Evolutionary conservation across 37 sponge, comb jelly and placozoan species (phyloP), one percentile per base, ranked within the genome.

Genomic region (Cladorhizidae sp.): DNA sequence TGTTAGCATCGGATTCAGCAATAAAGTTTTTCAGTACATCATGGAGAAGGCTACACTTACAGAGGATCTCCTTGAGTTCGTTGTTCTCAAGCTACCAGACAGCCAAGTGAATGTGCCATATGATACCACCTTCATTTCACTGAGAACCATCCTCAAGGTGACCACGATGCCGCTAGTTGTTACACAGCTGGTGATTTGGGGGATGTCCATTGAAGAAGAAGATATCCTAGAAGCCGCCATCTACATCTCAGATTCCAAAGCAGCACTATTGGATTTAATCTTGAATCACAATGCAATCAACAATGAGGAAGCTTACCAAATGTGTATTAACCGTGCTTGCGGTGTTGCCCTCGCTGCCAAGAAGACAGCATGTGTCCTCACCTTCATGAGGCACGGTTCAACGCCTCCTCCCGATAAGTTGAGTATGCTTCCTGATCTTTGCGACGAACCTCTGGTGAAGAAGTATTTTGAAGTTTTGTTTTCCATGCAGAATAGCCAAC

Each of bases 71-170:
- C 64, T 78, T 63, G 20, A 38, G 20, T 50, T 12, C 28, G 25
- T 78, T 25, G 31, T 78, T 55, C 41, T 67, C 22, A n/a, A 62
- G 21, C 79, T 78, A 6, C 67, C 64, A 28, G 29, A 21, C 18
- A 7, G 42, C 12, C 36, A 43, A 67, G 22, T 41, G 40, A 18
- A 11, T 25, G 40, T 55, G 11, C 35, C 65, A 17, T 63, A 63
- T 28, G 67, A 78, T 45, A 15, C 52, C 51, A 65, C 79, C 41
- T 45, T 29, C 26, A 12, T 65, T 3, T 22, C 15, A 0, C 32
- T 78, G 8, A 25, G 20, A 41, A 36, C 14, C 18, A 29, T 78
- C 36, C 52, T 78, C 8, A 2, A 43, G 36, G n/a, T 33, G 21
- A 56, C 56, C 56, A 54, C 31, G 12, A 37, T 54, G 3, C 9